Base-by-base conservation (phyloP, 1,140 invertebrate genomes). In the Scylla paramamosain region DNA sequence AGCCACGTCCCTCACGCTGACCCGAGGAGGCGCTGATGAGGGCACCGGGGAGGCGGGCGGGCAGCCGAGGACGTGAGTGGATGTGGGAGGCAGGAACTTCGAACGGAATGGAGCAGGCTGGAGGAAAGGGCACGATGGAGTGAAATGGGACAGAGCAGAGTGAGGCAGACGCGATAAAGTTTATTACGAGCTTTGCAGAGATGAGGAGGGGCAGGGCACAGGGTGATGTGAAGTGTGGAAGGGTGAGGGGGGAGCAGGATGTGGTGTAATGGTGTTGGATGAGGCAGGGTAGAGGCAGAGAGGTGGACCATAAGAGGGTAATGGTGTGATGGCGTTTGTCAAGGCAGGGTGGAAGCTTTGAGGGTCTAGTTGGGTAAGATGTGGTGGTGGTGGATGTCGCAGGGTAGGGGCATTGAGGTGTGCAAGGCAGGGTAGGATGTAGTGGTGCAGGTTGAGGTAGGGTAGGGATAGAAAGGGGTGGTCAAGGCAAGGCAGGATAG, bases 1-100 rank as follows among this genome's bases (percentile, higher is more conserved):
- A 77, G 67, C 67, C 67, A n/a, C 67, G 67, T 77, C 67, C 67
- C 67, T 77, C 67, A 77, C 67, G 67, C 67, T 77, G 67, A 77
- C 67, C 67, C 20, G 67, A 25, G 12, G 67, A 77, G 52, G 52
- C 1, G 12, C 67, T 7, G 67, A 25, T 20, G 67, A 77, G 10
- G 52, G 12, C 67, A 77, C 52, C 25, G 67, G 25, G 67, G 67
- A 25, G 67, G 67, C 67, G 20, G 20, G 52, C 4, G n/a, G 67
- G 67, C 52, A 59, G 20, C 1, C 12, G 2, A 77, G 67, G 67
- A n/a, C 4, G 67, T 77, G 16, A 59, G 52, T 59, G 52, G 52
- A 20, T 59, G 10, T 59, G 16, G 10, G 25, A 20, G 25, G 67
- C 67, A 59, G 10, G 52, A 59, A 59, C 52, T 59, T 59, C 10